phyloP scores from a whole-genome alignment of 23 tunicate species.

The Diplosoma virens region DNA sequence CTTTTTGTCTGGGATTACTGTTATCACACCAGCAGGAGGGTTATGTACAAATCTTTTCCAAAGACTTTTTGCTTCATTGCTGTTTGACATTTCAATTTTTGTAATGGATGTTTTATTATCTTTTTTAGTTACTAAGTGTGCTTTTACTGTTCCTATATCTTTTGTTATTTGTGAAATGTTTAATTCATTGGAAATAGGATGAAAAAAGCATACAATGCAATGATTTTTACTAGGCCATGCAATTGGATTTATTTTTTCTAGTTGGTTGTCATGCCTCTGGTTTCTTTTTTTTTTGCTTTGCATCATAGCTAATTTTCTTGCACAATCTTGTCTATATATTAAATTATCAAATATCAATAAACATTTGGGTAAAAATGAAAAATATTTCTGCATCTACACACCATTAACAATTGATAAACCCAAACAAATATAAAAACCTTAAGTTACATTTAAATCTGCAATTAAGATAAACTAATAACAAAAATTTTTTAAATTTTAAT shows the following conservation, averaged over 20 bases:
- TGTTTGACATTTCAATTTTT: slow-evolving; percentile 59
- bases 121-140: neutral
- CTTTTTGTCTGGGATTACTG: slow-evolving; percentile 39
- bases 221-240: slow-evolving; percentile 24
- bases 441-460: no score
- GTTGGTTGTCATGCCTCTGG: no score
- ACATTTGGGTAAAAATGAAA: no score
- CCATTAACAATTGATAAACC: no score
- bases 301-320: no score
- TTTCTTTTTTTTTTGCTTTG: no score
- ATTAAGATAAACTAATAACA: no score
- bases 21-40: slow-evolving; percentile 28
- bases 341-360: no score
- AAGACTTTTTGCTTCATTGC: slow-evolving; percentile 46
- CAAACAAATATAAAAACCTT: no score
- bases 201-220: slow-evolving; percentile 19
- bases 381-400: no score
- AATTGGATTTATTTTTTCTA: neutral
- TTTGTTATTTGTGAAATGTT: neutral
- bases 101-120: neutral
- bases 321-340: no score
- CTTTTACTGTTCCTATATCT: neutral
- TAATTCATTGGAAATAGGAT: neutral
- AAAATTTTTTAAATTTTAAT: no score
- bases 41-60: slow-evolving; percentile 13